These are phyloP conservation scores for Trypoxylon attenuatum DNA, from an alignment of 2,888 invertebrate species.

Conservation along the genomic window DNA sequence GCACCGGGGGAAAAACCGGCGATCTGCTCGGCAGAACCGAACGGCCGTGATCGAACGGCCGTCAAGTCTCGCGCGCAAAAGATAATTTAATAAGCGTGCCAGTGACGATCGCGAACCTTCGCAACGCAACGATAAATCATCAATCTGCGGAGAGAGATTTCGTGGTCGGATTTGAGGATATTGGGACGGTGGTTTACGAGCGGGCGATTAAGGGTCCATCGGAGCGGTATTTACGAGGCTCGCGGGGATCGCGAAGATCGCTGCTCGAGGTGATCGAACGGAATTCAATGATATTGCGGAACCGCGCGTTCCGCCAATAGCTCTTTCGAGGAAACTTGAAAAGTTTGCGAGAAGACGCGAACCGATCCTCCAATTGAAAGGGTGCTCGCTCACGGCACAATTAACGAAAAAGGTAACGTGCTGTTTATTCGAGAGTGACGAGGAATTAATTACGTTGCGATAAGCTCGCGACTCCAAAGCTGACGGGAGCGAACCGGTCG, in stretches of 20 bases:
- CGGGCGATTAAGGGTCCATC: not conserved
- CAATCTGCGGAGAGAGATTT: not conserved
- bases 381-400: too few species aligned
- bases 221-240: not conserved
- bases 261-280: not conserved
- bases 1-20: not conserved
- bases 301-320: not conserved
- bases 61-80: not conserved
- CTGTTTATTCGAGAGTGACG: too few species aligned
- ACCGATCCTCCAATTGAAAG: too few species aligned
- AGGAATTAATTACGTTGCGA: conserved; percentile 3
- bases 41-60: not conserved
- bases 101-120: not conserved
- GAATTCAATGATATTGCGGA: not conserved
- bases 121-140: not conserved
- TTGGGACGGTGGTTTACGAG: not conserved
- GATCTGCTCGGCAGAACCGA: not conserved
- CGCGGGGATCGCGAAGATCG: not conserved
- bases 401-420: conserved; percentile 5
- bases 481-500: too few species aligned
- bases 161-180: not conserved
- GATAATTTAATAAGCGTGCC: too few species aligned
- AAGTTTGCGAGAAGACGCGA: too few species aligned
- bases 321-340: too few species aligned
- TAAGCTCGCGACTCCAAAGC: too few species aligned